Percentiles rank a stretch among this genome's conserved stretches.
Conservation (phyloP, 1,140 invertebrate genomes). For the Oryctes rhinoceros region DNA sequence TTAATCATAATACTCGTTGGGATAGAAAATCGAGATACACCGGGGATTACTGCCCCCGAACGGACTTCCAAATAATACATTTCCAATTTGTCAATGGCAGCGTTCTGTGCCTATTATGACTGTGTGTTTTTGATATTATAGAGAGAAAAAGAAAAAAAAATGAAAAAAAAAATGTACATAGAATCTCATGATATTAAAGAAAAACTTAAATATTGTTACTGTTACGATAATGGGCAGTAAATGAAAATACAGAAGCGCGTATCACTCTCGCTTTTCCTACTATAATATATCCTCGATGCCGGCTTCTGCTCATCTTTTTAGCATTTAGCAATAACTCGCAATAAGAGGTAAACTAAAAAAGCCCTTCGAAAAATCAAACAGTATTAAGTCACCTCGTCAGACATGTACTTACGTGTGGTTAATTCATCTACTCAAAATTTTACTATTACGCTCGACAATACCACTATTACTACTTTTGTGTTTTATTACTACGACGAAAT, state of each 20-base stretch:
- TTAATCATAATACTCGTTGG: constrained; percentile 23
- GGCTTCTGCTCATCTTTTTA: constrained; percentile 53
- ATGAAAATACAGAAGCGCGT: constrained; percentile 9
- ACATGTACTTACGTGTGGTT: constrained; percentile 1
- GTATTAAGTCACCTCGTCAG: constrained; percentile 54
- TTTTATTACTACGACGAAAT: neutral
- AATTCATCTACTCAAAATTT: neutral
- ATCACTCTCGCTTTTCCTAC: constrained; percentile 40
- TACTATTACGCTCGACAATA: constrained; percentile 9
- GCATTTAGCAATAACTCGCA: constrained; percentile 62
- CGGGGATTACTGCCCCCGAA: constrained; percentile 4
- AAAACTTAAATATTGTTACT: constrained; percentile 28
- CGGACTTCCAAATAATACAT: constrained; percentile 52
- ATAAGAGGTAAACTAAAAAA: constrained; percentile 49
- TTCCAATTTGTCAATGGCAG: constrained; percentile 54
- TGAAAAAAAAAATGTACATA: constrained; percentile 27
- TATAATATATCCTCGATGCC: constrained; percentile 30
- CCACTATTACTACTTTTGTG: neutral
- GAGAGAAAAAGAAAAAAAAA: neutral
- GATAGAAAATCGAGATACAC: constrained; percentile 6
- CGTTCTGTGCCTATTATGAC: constrained; percentile 54
- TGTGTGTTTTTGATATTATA: constrained; percentile 48
- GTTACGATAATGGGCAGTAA: constrained; percentile 27
- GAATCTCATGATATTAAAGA: constrained; percentile 31
- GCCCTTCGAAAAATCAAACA: constrained; percentile 49